These are phyloP conservation scores for Metopolophium dirhodum DNA, from an alignment of 1,140 invertebrate genomes.

Conservation along the genomic window DNA sequence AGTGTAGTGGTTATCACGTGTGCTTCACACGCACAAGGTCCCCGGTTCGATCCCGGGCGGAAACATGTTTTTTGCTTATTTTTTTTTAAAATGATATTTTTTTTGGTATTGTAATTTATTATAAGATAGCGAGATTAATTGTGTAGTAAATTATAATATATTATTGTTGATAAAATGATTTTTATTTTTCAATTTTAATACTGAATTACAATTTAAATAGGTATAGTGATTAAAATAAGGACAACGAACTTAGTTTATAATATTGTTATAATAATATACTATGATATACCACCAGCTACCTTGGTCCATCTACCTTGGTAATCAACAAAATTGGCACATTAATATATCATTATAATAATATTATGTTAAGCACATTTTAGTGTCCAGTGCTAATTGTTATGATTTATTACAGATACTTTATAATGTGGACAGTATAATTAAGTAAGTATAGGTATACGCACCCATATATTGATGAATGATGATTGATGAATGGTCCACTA, in stretches of 20 bases:
- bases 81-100: neutral
- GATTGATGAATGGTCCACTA: neutral
- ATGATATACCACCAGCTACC: no score
- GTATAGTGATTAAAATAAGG: no score
- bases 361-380: neutral
- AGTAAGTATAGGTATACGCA: neutral
- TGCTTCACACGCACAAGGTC: constrained; percentile 81
- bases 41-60: constrained; percentile 86
- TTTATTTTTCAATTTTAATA: no score
- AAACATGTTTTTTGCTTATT: constrained; percentile 66
- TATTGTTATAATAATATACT: no score
- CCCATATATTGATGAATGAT: no score
- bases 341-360: neutral
- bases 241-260: no score
- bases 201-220: no score
- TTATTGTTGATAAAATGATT: no score
- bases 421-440: neutral
- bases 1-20: constrained; percentile 78
- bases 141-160: neutral
- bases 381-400: neutral
- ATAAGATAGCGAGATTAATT: neutral
- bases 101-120: neutral
- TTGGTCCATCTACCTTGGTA: no score
- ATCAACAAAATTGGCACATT: neutral
- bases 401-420: neutral